Percentiles rank a stretch among this genome's conserved stretches.
Evolutionary conservation across 1,140 invertebrate genomes (phyloP).

Genomic region (Drosophila melanica): DNA sequence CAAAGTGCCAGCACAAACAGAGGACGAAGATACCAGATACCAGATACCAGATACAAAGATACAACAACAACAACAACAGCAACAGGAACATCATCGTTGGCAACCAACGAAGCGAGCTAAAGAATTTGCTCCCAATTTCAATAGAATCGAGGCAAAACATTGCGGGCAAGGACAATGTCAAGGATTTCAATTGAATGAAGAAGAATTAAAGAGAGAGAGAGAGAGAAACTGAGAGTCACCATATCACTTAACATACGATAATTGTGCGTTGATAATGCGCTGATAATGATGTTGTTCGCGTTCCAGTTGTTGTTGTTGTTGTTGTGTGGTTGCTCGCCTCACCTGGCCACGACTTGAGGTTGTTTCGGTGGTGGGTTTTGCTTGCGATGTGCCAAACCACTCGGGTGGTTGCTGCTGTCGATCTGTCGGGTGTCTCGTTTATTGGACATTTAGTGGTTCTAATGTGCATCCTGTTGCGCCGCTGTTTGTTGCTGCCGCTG

Average conservation of each 20-base stretch:
- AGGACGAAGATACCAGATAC: constrained; percentile 44
- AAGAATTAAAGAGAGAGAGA: not conserved
- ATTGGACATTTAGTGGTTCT: constrained; percentile 66
- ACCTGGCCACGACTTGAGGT: constrained; percentile 32
- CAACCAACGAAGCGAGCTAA: constrained; percentile 34
- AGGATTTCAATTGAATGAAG: constrained; percentile 21
- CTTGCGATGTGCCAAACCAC: not conserved
- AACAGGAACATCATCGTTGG: constrained; percentile 6
- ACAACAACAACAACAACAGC: constrained; percentile 43
- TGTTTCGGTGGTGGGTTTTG: constrained; percentile 35
- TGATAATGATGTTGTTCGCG: constrained; percentile 40
- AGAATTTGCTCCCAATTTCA: constrained; percentile 35
- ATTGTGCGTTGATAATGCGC: constrained; percentile 71
- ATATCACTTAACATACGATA: constrained; percentile 76
- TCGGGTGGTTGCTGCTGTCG: no score
- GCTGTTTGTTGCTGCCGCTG: not conserved
- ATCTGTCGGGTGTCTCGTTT: constrained; percentile 33
- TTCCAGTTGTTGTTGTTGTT: constrained; percentile 2
- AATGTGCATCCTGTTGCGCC: constrained; percentile 75
- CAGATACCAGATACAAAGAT: constrained; percentile 31
- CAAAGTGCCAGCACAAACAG: constrained; percentile 46
- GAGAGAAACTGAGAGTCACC: constrained; percentile 4
- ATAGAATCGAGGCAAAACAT: constrained; percentile 18
- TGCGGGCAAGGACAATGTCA: constrained; percentile 21
- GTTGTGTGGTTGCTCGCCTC: constrained; percentile 9